Base-by-base conservation (phyloP, 2,797 vertebrate species). In the Myripristis jacobus region DNA sequence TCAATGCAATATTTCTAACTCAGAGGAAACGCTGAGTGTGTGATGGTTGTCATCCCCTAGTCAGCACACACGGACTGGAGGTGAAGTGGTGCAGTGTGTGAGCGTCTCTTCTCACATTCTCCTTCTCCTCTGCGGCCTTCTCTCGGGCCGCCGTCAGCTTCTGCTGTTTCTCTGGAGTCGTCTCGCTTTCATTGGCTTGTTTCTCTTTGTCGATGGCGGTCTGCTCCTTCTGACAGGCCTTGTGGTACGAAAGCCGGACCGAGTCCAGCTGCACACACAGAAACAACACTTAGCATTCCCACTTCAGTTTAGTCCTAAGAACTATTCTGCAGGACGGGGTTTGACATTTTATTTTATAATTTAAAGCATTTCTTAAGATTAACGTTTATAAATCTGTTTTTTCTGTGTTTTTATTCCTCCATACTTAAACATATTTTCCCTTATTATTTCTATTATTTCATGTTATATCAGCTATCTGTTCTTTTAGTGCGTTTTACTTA, bases 191-290 rank as follows among this genome's bases (percentile, higher is more conserved):
- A 2, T 81, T 94, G 15, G 91, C 89, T 66, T 93, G 92, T 55
- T 79, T 90, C 78, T 96, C 95, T 68, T 94, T 93, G 19, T 94
- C 89, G 0, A 87, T 58, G 13, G 94, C 91, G 0, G 70, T 74
- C 36, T 93, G 88, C 72, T 95, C 95, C 79, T 82, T 94, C 86
- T 94, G 94, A 80, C 95, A 94, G 3, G 85, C 88, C 82, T 94
- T 95, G 81, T 96, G 94, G 81, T 92, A 96, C 0, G 73, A 75
- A 6, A 59, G 73, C 36, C 91, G 86, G 51, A 86, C 89, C 70
- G 94, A 93, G 55, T 96, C 95, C 87, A 95, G 86, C 95, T 96
- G 90, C 25, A 29, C 8, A 70, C 24, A 31, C 31, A 62, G 22
- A 59, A 46, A 25, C 55, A n/a, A n/a, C n/a, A n/a, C n/a, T n/a